Percentiles rank a stretch among this genome's conserved stretches.
Evolutionary conservation across 2,113 vertebrate species (phyloP).

Genomic region (Apodemus speciosus): DNA sequence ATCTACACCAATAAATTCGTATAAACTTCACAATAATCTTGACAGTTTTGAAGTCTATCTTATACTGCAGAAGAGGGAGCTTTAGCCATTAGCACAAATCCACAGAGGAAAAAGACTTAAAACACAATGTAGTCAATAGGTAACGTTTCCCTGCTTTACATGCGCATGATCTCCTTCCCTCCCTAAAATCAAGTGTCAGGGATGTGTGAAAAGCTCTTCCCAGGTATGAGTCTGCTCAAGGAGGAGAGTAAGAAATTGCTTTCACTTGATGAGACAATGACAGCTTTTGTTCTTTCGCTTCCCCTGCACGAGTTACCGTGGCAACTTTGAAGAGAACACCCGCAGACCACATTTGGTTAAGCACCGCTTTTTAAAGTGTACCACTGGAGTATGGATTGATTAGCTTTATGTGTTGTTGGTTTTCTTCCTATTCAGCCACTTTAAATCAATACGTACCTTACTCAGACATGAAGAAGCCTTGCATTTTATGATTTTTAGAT

Average conservation of each 20-base stretch:
- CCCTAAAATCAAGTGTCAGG: conserved; percentile 62
- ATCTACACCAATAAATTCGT: conserved; percentile 12
- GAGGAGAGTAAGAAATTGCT: conserved; percentile 62
- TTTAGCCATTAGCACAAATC: conserved; percentile 27
- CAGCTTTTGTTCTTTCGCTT: conserved; percentile 83
- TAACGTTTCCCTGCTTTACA: conserved; percentile 54
- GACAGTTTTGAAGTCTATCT: conserved; percentile 56
- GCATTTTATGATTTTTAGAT: conserved; percentile 30
- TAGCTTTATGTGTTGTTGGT: conserved; percentile 52
- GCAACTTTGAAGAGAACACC: conserved; percentile 82
- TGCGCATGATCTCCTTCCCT: conserved; percentile 50
- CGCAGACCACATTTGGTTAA: conserved; percentile 79
- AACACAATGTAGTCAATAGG: conserved; percentile 53
- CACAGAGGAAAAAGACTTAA: conserved; percentile 48
- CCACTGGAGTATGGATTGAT: conserved; percentile 52
- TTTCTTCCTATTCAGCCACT: conserved; percentile 49
- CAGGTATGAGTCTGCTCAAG: conserved; percentile 76
- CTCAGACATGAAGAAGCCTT: conserved; percentile 21
- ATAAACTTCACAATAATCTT: conserved; percentile 21
- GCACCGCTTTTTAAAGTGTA: conserved; percentile 66
- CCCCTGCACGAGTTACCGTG: conserved; percentile 77
- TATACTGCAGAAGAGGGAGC: background rate
- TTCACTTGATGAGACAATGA: conserved; percentile 81
- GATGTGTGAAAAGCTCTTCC: conserved; percentile 62
- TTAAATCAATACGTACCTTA: conserved; percentile 50